Conservation (phyloP, 2,888 invertebrate species). For the Pomacea canaliculata region DNA sequence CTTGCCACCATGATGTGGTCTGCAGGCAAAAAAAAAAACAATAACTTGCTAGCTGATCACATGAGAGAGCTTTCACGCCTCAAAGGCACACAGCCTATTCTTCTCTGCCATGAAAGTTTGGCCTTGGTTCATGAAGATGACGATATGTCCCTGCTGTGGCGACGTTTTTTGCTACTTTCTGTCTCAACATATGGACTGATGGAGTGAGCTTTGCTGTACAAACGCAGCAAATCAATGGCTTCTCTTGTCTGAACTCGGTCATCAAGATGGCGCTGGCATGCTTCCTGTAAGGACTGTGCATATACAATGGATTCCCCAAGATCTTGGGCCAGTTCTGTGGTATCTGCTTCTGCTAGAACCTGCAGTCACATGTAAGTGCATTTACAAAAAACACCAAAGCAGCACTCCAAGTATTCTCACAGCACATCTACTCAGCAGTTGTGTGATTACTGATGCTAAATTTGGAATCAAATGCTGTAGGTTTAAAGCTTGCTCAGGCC, state of each 20-base stretch:
- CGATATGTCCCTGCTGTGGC: not conserved
- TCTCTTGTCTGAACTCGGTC: slow-evolving; percentile 52
- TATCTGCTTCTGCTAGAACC: slow-evolving; percentile 47
- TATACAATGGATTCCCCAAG: slow-evolving; percentile 52
- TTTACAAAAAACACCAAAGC: not conserved
- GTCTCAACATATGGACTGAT: slow-evolving; percentile 47
- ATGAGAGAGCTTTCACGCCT: too few relatives aligned
- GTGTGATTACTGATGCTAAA: not conserved
- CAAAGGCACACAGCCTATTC: too few relatives aligned
- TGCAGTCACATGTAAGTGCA: slow-evolving; percentile 30
- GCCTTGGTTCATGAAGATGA: too few relatives aligned
- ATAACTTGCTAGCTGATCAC: too few relatives aligned
- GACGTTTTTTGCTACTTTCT: slow-evolving; percentile 34
- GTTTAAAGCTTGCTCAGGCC: too few relatives aligned
- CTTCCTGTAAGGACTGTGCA: slow-evolving; percentile 54
- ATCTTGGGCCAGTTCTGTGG: slow-evolving; percentile 41
- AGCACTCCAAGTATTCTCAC: not conserved
- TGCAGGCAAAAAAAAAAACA: too few relatives aligned
- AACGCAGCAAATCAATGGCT: slow-evolving; percentile 53
- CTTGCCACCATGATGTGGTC: too few relatives aligned
- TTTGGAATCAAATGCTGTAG: not conserved
- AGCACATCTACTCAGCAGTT: not conserved
- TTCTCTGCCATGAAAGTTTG: too few relatives aligned
- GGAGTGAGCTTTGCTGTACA: slow-evolving; percentile 55
- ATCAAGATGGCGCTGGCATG: slow-evolving; percentile 61